A percentile compares a stretch with the other conserved stretches of the same genome.
Evolutionary conservation across 2,888 invertebrate species (phyloP).

Genomic region (Pyrocoelia pectoralis): DNA sequence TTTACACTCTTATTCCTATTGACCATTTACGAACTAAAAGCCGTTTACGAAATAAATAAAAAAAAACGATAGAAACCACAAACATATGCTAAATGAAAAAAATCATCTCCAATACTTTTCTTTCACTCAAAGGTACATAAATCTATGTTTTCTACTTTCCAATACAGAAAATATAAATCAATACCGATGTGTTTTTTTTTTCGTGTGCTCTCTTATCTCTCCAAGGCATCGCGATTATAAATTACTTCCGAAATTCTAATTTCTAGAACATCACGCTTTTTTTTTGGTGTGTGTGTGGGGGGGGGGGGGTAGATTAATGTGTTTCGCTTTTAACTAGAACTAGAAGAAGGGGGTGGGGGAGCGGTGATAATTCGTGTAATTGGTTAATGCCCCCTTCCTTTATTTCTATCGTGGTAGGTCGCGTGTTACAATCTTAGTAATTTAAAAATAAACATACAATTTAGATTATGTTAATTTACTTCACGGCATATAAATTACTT

Average conservation of each 20-base stretch:
- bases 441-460: constrained; percentile 10
- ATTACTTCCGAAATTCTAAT: constrained; percentile 13
- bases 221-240: constrained; percentile 8
- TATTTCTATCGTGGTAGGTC: background rate
- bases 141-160: background rate
- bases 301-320: constrained; percentile 10
- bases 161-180: constrained; percentile 9
- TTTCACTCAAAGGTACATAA: constrained; percentile 6
- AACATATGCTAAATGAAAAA: constrained; percentile 4
- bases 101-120: background rate
- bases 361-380: background rate
- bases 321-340: background rate
- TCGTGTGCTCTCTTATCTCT: too few species aligned
- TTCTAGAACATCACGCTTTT: constrained; percentile 2
- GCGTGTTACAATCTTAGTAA: constrained; percentile 7
- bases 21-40: too few species aligned
- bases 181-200: constrained; percentile 7
- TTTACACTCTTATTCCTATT: too few species aligned
- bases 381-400: too few species aligned
- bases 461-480: constrained; percentile 7
- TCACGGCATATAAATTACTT: constrained; percentile 4
- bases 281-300: too few species aligned
- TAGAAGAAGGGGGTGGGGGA: background rate
- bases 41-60: too few species aligned
- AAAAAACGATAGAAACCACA: background rate